Percentiles rank a stretch among this genome's conserved stretches.
Evolutionary conservation across 2,888 invertebrate species (phyloP).

Genomic region (Pollenia amentaria): DNA sequence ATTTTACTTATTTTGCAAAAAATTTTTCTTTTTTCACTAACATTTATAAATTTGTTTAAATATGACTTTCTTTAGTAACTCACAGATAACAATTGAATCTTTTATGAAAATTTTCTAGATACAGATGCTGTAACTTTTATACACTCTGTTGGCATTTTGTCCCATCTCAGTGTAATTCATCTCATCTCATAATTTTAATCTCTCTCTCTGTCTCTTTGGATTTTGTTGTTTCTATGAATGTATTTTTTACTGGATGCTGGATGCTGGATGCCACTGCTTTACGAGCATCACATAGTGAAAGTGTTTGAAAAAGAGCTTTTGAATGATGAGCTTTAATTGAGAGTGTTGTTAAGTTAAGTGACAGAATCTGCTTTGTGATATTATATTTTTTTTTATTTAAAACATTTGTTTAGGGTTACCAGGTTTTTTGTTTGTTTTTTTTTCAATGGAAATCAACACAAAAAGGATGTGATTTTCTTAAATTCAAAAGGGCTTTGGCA

Average conservation of each 20-base stretch:
- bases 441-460: too few species aligned
- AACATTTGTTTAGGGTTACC: conserved; percentile 9
- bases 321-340: conserved; percentile 37
- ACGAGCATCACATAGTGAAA: conserved; percentile 2
- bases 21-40: conserved; percentile 28
- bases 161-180: neutral
- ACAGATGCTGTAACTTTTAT: conserved; percentile 73
- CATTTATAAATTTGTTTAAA: conserved; percentile 60
- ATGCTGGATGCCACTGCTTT: neutral
- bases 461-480: too few species aligned
- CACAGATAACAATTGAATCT: conserved; percentile 72
- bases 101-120: conserved; percentile 69
- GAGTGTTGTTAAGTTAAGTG: conserved; percentile 31
- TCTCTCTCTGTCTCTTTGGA: neutral
- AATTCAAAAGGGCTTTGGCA: too few species aligned
- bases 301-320: conserved; percentile 36
- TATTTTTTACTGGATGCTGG: conserved; percentile 34
- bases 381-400: conserved; percentile 13
- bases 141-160: conserved; percentile 38
- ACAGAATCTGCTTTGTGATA: conserved; percentile 10
- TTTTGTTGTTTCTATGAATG: neutral
- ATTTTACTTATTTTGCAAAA: conserved; percentile 64
- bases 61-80: conserved; percentile 72
- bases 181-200: neutral
- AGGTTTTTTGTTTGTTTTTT: neutral